Base-by-base conservation (phyloP, 2,797 vertebrate species). In the Phataginus tetradactyla region DNA sequence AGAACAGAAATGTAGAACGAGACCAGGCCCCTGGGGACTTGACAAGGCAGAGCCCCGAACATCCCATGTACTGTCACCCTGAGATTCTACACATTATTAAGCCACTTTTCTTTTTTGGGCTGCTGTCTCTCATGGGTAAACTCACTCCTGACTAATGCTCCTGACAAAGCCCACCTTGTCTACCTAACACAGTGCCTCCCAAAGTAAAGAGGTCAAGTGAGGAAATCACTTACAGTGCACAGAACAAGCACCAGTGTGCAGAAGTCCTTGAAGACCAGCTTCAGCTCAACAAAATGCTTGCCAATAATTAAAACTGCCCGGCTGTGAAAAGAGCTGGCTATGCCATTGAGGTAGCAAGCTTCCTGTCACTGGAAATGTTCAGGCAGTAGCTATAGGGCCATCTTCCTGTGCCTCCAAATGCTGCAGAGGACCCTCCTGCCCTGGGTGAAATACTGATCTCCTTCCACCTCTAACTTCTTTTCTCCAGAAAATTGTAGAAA, bases 401-500 rank as follows among this genome's bases (percentile, higher is more conserved):
- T 55, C 23, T 61, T 92, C 57, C 12, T 20, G 15, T 51, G 59
- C 21, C 61, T 90, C 37, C 78, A 72, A 84, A 45, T 1, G 39
- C 4, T 39, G 23, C 13, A 37, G 39, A 81, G 29, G 72, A 57
- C 45, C 75, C 71, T 66, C 55, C 57, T 86, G 42, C 17, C 87
- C 66, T 88, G 42, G 34, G 42, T 66, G 11, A 21, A 89, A 72
- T 37, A 21, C 0, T 4, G n/a, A 92, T 78, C 59, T 69, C 13
- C 69, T 79, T 68, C 39, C 5, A 68, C 27, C 68, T 21, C 69
- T 49, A 80, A 71, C 32, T 5, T 92, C 63, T 91, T 86, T 88
- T 90, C 86, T 87, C 75, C n/a, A 96, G 75, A 93, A 45, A 92
- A 86, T 18, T n/a, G 25, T 71, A n/a, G 20, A 4, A 61, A 75